Evolutionary conservation across 2,113 vertebrate genomes (phyloP).

Genomic region (Campylomormyrus tamandua): DNA sequence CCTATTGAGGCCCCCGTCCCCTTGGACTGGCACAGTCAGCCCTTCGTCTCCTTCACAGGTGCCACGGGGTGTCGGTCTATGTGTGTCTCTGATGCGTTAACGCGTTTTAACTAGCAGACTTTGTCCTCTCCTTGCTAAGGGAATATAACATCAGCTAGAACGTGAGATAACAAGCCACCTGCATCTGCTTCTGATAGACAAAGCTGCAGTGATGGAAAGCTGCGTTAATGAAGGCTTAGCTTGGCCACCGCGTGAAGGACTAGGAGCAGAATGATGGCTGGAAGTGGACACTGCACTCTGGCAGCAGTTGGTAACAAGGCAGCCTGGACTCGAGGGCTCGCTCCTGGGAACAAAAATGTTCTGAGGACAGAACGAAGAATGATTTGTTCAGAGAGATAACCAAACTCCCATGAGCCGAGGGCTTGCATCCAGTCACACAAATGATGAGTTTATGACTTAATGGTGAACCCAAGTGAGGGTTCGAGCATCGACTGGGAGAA

Average conservation of each 20-base stretch:
- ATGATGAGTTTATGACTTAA: not conserved
- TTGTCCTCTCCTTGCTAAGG: not conserved
- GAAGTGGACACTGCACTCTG: not conserved
- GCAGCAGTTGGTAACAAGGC: not conserved
- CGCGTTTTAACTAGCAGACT: not conserved
- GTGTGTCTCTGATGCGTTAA: not conserved
- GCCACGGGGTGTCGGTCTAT: not conserved
- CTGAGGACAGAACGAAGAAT: too few species aligned
- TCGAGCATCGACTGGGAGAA: not conserved
- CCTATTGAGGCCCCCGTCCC: slow-evolving; percentile 72
- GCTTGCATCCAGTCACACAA: not conserved
- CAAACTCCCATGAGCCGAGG: not conserved
- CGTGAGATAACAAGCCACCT: not conserved
- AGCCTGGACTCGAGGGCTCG: not conserved
- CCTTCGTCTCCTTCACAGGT: not conserved
- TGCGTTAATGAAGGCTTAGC: not conserved
- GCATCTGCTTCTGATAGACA: not conserved
- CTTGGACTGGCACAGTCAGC: slow-evolving; percentile 49
- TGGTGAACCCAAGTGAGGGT: not conserved
- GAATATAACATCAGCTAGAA: not conserved
- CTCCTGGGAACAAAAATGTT: too few species aligned
- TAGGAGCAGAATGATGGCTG: not conserved
- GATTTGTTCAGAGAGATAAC: too few species aligned
- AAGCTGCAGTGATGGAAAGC: not conserved
- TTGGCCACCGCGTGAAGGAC: not conserved